A percentile compares a stretch with the other conserved stretches of the same genome.
Conservation (phyloP, 2,888 invertebrate species). For the Drosophila differens region DNA sequence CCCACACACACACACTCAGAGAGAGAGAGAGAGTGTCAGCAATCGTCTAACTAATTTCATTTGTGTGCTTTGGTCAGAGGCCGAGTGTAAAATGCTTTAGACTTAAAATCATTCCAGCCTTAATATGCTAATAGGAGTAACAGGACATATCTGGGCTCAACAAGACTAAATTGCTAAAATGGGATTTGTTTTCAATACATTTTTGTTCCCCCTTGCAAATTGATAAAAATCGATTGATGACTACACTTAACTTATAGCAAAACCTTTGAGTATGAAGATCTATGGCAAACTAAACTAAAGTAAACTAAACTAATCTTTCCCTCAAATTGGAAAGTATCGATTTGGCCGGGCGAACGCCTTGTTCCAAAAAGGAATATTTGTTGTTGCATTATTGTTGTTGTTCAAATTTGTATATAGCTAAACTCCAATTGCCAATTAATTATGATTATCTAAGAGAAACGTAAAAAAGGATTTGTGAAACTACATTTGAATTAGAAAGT, state of each 20-base stretch:
- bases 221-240: background rate
- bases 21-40: background rate
- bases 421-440: background rate
- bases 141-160: background rate
- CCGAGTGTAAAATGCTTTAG: constrained; percentile 40
- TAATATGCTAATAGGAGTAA: background rate
- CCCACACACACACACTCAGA: constrained; percentile 3
- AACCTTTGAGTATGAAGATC: background rate
- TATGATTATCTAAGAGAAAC: background rate
- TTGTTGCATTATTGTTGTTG: background rate
- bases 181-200: background rate
- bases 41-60: constrained; percentile 38
- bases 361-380: background rate
- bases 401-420: background rate
- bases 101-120: constrained; percentile 28
- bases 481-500: background rate
- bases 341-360: background rate
- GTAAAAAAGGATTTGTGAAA: background rate
- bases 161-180: background rate
- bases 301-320: background rate
- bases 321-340: background rate
- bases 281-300: no score
- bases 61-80: constrained; percentile 43
- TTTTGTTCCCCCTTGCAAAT: background rate
- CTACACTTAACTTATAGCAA: background rate